Conservation (phyloP, 2,797 vertebrate species). For the Capromys pilorides region DNA sequence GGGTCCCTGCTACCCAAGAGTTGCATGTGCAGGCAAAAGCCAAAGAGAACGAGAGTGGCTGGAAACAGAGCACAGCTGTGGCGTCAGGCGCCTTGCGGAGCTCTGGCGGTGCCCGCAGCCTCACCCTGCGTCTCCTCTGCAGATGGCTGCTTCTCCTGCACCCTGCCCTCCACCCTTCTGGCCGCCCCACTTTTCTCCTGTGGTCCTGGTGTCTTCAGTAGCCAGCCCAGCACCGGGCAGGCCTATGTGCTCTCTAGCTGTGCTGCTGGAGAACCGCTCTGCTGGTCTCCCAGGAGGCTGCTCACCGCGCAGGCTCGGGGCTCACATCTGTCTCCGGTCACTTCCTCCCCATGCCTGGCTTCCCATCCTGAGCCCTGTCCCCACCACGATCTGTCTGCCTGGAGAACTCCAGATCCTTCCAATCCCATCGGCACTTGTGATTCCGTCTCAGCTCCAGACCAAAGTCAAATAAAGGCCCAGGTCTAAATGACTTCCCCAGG, state of each 20-base stretch:
- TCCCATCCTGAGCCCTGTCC: not conserved
- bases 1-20: not conserved
- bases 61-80: no score
- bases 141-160: fast-evolving
- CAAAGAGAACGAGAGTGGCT: not conserved
- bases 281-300: not conserved
- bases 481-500: slow-evolving; percentile 65
- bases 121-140: fast-evolving
- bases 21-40: not conserved
- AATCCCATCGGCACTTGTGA: not conserved
- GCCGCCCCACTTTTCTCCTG: fast-evolving
- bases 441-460: slow-evolving; percentile 11
- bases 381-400: not conserved
- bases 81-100: not conserved
- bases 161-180: fast-evolving
- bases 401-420: not conserved
- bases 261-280: slow-evolving; percentile 20
- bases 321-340: not conserved
- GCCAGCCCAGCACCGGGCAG: not conserved
- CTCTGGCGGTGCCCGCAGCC: fast-evolving
- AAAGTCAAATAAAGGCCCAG: slow-evolving; percentile 14
- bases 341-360: slow-evolving; percentile 37
- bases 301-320: not conserved
- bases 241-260: not conserved
- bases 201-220: fast-evolving